Evolutionary conservation across 2,797 vertebrate genomes (phyloP).

Genomic region (Betta splendens): DNA sequence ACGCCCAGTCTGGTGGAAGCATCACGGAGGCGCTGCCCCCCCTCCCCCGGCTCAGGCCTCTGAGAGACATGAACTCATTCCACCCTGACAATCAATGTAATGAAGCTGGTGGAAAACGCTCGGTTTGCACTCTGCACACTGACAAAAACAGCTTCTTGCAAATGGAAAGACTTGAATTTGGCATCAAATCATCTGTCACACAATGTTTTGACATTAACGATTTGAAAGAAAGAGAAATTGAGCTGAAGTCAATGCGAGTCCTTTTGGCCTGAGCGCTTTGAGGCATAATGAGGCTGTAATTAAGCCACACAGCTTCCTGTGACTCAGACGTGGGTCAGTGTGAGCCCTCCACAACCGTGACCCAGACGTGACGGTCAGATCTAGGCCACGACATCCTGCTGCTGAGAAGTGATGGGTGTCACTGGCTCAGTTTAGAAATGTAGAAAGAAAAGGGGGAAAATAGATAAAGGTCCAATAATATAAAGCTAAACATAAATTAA

Average conservation of each 20-base stretch:
- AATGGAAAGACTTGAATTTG: neutral
- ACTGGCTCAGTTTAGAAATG: no score
- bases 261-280: neutral
- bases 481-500: no score
- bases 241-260: no score
- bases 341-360: no score
- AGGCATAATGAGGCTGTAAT: neutral
- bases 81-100: slow-evolving; percentile 17
- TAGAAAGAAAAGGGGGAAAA: no score
- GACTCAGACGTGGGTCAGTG: no score
- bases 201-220: slow-evolving; percentile 1
- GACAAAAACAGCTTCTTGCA: no score
- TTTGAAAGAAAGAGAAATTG: neutral
- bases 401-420: no score
- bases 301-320: neutral
- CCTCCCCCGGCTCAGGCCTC: neutral
- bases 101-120: slow-evolving; percentile 34
- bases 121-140: neutral
- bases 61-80: slow-evolving; percentile 49
- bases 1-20: slow-evolving; percentile 3
- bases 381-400: no score
- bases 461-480: no score
- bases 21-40: slow-evolving; percentile 18
- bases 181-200: neutral
- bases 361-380: no score